Percentiles rank a stretch among this genome's conserved stretches.
Evolutionary conservation across 2,888 invertebrate species (phyloP).

Genomic region (Eugnorisma glareosa): DNA sequence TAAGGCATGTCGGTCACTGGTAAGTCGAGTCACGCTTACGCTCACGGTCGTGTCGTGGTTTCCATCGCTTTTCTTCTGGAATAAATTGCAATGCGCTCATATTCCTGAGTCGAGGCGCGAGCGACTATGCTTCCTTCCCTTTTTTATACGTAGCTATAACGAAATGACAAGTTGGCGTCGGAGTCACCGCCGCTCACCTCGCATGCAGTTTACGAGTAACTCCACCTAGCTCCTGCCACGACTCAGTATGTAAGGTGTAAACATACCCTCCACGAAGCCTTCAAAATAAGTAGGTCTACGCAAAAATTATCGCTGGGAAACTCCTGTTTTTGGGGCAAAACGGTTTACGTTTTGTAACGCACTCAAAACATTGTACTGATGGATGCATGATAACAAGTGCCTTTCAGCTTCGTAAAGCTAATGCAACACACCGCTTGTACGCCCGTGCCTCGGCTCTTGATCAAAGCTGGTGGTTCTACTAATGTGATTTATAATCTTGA

Average conservation of each 20-base stretch:
- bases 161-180: background rate
- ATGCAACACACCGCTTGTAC: background rate
- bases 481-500: background rate
- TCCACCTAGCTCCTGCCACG: too few relatives aligned
- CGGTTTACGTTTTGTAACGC: background rate
- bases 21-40: background rate
- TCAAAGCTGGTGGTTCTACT: background rate
- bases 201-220: background rate
- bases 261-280: background rate
- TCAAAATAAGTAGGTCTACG: background rate
- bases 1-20: too few relatives aligned
- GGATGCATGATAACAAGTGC: background rate
- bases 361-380: background rate
- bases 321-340: background rate
- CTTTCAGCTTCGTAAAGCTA: background rate
- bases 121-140: background rate
- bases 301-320: too few relatives aligned
- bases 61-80: background rate
- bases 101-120: background rate
- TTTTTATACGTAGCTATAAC: background rate
- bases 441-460: background rate
- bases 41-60: background rate
- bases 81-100: background rate
- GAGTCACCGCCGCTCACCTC: background rate
- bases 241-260: background rate